Conservation (phyloP, 2,797 vertebrate species). For the Cheirogaleus major region DNA sequence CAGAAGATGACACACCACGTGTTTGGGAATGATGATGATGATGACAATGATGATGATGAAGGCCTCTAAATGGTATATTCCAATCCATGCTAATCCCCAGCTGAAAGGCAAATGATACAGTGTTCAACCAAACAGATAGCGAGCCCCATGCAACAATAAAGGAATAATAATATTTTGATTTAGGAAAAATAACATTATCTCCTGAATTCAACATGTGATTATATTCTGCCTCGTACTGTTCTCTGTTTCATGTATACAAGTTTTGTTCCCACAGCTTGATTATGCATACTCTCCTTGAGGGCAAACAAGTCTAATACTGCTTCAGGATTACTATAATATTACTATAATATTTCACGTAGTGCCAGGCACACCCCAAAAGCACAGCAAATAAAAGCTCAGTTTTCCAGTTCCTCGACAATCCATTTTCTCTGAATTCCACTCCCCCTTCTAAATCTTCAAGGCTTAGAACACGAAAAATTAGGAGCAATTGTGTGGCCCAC, state of each 20-base stretch:
- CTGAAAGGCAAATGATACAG: conserved; percentile 39
- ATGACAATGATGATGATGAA: neutral
- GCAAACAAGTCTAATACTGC: neutral
- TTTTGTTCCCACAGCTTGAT: neutral
- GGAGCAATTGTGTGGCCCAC: neutral
- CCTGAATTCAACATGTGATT: neutral
- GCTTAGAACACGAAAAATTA: conserved; percentile 9
- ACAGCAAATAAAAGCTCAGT: neutral
- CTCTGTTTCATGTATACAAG: neutral
- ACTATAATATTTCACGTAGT: neutral
- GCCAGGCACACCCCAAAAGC: neutral
- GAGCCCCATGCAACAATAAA: neutral
- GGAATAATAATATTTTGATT: neutral
- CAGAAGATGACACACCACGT: neutral
- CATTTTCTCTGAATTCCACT: neutral
- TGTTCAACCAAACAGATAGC: conserved; percentile 13
- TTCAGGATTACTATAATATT: neutral
- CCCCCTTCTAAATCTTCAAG: neutral
- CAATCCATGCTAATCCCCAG: neutral
- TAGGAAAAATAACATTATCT: neutral
- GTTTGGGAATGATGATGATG: neutral
- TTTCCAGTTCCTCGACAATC: neutral
- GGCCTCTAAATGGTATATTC: neutral
- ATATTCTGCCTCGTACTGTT: neutral
- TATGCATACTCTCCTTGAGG: neutral